A percentile compares a stretch with the other conserved stretches of the same genome.
Evolutionary conservation across 2,797 vertebrate genomes (phyloP).

Genomic region (Chromis chromis): DNA sequence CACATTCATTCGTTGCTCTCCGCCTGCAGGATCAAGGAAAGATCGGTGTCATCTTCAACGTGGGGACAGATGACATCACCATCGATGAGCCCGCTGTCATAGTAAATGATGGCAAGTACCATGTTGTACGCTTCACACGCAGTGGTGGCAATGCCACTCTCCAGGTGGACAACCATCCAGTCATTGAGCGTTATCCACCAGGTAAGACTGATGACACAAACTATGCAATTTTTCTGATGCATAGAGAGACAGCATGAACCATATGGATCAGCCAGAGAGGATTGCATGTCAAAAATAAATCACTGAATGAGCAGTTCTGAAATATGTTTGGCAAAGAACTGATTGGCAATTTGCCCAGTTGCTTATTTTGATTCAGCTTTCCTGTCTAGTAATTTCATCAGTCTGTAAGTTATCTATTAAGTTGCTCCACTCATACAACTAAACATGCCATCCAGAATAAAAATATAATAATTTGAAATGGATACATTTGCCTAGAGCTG

Average conservation of each 20-base stretch:
- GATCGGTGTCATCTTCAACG: constrained; percentile 94
- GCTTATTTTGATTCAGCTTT: constrained; percentile 60
- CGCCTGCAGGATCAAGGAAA: constrained; percentile 91
- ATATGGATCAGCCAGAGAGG: constrained; percentile 38
- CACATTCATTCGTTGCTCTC: constrained; percentile 18
- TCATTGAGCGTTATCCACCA: constrained; percentile 95
- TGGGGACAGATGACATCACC: constrained; percentile 95
- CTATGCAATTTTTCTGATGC: constrained; percentile 10
- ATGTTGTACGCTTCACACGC: constrained; percentile 95
- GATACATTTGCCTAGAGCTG: constrained; percentile 43
- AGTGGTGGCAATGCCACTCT: constrained; percentile 96
- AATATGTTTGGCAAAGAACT: constrained; percentile 54
- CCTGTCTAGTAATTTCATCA: constrained; percentile 47
- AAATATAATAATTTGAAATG: constrained; percentile 74
- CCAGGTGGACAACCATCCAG: constrained; percentile 96
- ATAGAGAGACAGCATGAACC: constrained; percentile 43
- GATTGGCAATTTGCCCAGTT: constrained; percentile 57
- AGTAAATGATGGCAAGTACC: constrained; percentile 95
- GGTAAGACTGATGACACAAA: constrained; percentile 83
- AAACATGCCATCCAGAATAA: constrained; percentile 60
- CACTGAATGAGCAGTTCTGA: constrained; percentile 38
- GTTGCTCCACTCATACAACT: constrained; percentile 48
- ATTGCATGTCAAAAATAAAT: constrained; percentile 62
- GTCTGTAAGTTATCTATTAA: constrained; percentile 56
- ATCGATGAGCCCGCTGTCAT: constrained; percentile 92